Evolutionary conservation across 1,140 invertebrate genomes (phyloP).

Genomic region (Lepidurus apus): DNA sequence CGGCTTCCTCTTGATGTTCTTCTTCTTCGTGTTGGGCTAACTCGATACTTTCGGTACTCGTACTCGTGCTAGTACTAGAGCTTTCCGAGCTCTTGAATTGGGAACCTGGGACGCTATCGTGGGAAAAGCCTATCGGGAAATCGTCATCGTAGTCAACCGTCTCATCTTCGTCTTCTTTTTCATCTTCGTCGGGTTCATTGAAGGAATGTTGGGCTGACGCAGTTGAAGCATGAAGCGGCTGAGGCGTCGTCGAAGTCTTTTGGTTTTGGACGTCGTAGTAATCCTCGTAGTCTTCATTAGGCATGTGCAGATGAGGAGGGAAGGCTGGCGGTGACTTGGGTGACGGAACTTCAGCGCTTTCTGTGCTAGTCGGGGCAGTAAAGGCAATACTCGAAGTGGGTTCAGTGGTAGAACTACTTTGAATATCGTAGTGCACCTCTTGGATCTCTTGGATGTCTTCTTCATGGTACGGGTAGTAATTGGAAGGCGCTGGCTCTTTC

Average conservation of each 20-base stretch:
- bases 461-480: background rate
- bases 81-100: background rate
- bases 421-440: background rate
- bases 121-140: background rate
- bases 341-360: background rate
- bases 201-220: background rate
- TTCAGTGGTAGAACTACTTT: background rate
- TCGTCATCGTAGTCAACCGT: background rate
- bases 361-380: background rate
- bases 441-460: background rate
- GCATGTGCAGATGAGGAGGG: slow-evolving; percentile 8
- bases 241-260: background rate
- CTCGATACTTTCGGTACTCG: background rate
- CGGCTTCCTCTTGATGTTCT: background rate
- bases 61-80: background rate
- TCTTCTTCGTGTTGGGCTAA: background rate
- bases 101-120: background rate
- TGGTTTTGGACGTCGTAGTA: background rate
- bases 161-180: background rate
- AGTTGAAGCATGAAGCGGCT: background rate
- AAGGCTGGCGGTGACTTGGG: background rate
- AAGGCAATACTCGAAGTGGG: background rate
- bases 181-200: background rate
- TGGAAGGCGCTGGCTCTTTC: background rate
- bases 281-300: background rate